Evolutionary conservation across 2,888 invertebrate genomes (phyloP).

Genomic region (Allophyes oxyacanthae): DNA sequence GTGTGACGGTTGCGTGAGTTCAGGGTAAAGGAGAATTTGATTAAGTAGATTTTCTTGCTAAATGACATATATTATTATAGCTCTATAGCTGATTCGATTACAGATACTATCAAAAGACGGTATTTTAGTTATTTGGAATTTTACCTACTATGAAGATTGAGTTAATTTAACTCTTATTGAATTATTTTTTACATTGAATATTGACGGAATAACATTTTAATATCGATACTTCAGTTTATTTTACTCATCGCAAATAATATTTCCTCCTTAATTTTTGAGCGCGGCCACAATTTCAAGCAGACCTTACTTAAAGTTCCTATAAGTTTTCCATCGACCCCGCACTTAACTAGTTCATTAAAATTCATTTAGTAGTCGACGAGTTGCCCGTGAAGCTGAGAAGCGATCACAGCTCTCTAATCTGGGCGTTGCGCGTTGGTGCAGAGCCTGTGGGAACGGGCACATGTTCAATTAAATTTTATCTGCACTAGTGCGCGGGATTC

Average conservation of each 20-base stretch:
- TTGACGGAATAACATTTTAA: no score
- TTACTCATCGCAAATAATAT: background rate
- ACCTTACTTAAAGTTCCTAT: constrained; percentile 46
- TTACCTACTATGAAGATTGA: no score
- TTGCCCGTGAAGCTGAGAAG: constrained; percentile 57
- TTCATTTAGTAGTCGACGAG: constrained; percentile 65
- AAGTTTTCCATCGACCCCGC: constrained; percentile 59
- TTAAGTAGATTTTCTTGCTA: background rate
- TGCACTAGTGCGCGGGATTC: constrained; percentile 35
- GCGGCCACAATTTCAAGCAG: constrained; percentile 22
- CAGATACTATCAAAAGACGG: background rate
- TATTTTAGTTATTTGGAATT: no score
- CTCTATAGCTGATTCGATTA: background rate
- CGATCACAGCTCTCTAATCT: constrained; percentile 65
- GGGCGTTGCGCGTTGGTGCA: constrained; percentile 46
- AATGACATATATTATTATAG: background rate
- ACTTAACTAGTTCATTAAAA: constrained; percentile 70
- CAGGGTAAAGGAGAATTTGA: no score
- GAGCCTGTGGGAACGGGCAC: constrained; percentile 68
- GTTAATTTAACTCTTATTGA: no score
- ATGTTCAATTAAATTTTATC: constrained; percentile 77
- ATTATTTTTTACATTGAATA: no score
- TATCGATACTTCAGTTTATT: no score
- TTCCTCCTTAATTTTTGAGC: constrained; percentile 21
- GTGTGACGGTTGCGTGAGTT: no score